Conservation (phyloP, 2,797 vertebrate species). For the Pangasius krempfi region DNA sequence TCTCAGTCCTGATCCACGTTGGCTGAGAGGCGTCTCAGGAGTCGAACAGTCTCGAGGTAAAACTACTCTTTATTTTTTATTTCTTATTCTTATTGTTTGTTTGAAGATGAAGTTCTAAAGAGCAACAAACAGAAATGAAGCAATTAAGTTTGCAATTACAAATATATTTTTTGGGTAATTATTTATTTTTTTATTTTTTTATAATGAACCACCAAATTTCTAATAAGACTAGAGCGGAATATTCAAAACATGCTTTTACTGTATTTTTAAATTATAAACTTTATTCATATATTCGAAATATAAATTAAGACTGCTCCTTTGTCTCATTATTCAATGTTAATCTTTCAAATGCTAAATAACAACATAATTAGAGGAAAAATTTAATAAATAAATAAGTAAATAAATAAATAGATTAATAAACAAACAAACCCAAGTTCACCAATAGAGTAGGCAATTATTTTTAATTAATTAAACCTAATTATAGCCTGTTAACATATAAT, state of each 20-base stretch:
- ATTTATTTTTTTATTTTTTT: not conserved
- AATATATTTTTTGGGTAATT: not conserved
- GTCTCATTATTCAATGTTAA: not conserved
- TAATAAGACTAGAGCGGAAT: not conserved
- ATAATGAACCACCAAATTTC: not conserved
- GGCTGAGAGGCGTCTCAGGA: conserved; percentile 57
- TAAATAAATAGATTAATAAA: not conserved
- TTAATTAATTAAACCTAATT: not conserved
- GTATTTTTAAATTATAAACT: not conserved
- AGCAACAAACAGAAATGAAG: not conserved
- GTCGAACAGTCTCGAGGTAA: conserved; percentile 15
- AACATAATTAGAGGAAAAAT: no score
- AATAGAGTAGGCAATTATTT: not conserved
- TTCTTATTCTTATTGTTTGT: not conserved
- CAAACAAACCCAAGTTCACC: not conserved
- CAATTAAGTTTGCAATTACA: not conserved
- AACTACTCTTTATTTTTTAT: not conserved
- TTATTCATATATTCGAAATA: not conserved
- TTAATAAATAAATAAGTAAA: not conserved
- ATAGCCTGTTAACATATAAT: not conserved
- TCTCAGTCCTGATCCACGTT: conserved; percentile 63
- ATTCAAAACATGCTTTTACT: not conserved
- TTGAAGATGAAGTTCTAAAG: not conserved
- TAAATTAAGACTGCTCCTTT: not conserved
- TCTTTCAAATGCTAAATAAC: not conserved